Percentiles rank a stretch among this genome's conserved stretches.
Evolutionary conservation across 1,140 invertebrate species (phyloP).

Genomic region (Tyrophagus putrescentiae): DNA sequence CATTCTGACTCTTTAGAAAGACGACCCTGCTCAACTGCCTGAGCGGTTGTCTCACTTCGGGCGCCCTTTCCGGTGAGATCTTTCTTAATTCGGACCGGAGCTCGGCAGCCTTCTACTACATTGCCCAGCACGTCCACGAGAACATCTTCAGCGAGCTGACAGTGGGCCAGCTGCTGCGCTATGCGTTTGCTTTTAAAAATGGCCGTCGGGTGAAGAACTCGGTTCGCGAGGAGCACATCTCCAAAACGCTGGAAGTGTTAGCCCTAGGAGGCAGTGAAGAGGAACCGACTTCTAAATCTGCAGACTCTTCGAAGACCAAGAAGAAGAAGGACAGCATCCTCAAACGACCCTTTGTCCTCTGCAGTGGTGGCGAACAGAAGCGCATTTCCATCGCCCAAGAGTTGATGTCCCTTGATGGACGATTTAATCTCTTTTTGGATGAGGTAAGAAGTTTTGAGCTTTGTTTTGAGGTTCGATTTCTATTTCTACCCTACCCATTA

Average conservation of each 20-base stretch:
- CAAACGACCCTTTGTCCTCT: not conserved
- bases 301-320: too few species aligned
- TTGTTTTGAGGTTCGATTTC: too few species aligned
- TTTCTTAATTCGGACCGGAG: too few species aligned
- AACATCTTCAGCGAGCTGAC: not conserved
- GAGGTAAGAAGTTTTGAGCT: too few species aligned
- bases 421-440: slow-evolving; percentile 13
- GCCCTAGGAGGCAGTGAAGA: not conserved
- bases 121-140: slow-evolving; percentile 11
- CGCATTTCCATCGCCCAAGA: slow-evolving; percentile 20
- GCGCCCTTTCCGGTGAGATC: too few species aligned
- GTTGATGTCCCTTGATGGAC: not conserved
- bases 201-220: not conserved
- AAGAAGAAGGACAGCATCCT: too few species aligned
- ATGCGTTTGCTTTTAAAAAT: slow-evolving; percentile 18
- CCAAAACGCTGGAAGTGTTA: not conserved
- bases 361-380: slow-evolving; percentile 21
- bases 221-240: not conserved
- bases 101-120: too few species aligned
- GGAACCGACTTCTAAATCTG: too few species aligned
- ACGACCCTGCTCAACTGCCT: too few species aligned
- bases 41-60: too few species aligned
- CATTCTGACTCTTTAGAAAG: too few species aligned
- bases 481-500: too few species aligned
- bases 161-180: not conserved